Percentiles rank a stretch among this genome's conserved stretches.
Conservation (phyloP, 2,797 vertebrate genomes). For the Nyctalus aviator region DNA sequence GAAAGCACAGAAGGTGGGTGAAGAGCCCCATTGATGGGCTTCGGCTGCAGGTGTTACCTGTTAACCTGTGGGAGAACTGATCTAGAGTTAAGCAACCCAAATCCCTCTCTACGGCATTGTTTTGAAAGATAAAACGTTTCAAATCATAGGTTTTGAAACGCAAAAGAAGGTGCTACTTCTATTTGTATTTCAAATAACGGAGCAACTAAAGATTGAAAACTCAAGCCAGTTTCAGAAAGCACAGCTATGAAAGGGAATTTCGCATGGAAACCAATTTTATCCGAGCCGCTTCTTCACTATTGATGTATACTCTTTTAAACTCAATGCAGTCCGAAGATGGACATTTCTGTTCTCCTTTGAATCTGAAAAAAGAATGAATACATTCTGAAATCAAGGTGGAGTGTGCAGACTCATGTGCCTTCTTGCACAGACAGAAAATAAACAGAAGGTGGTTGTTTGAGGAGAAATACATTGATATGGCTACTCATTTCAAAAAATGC, state of each 20-base stretch:
- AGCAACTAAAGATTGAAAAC: slow-evolving; percentile 62
- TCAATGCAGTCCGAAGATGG: background rate
- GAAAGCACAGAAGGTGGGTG: slow-evolving; percentile 76
- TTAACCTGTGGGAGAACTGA: background rate
- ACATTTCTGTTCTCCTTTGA: slow-evolving; percentile 70
- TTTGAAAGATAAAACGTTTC: slow-evolving; percentile 43
- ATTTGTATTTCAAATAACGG: slow-evolving; percentile 77
- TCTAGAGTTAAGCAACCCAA: background rate
- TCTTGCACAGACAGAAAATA: slow-evolving; percentile 84
- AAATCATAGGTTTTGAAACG: slow-evolving; percentile 23
- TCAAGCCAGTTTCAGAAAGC: slow-evolving; percentile 75
- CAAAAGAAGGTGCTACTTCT: slow-evolving; percentile 58
- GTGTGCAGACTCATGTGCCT: slow-evolving; percentile 60
- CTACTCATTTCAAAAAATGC: slow-evolving; percentile 79
- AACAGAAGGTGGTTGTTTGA: slow-evolving; percentile 90
- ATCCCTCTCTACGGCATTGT: background rate
- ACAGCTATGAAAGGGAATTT: slow-evolving; percentile 56
- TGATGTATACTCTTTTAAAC: slow-evolving; percentile 76
- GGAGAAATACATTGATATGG: slow-evolving; percentile 88
- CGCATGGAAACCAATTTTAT: slow-evolving; percentile 65
- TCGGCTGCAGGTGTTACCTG: background rate
- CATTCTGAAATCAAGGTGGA: slow-evolving; percentile 76
- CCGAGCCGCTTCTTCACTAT: slow-evolving; percentile 63
- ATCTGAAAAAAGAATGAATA: slow-evolving; percentile 74
- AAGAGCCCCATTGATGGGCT: background rate